phyloP scores from a whole-genome alignment of 2,113 vertebrate genomes.

The Cairina moschata region DNA sequence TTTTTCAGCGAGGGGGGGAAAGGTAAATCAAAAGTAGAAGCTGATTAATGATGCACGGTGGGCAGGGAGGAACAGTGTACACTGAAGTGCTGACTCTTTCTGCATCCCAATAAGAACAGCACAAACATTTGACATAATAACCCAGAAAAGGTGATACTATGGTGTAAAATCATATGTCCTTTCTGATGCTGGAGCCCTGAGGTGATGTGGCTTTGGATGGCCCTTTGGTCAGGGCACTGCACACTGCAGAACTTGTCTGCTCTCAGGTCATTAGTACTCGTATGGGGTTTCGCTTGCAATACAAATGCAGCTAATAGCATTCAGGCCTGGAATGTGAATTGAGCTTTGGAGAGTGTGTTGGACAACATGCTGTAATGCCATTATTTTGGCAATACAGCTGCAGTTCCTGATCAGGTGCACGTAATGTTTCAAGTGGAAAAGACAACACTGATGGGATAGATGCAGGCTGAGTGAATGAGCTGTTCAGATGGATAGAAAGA shows the following conservation, averaged over 20 bases:
- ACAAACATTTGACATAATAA: not conserved
- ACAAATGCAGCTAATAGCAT: not conserved
- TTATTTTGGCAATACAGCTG: not conserved
- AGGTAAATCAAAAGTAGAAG: not conserved
- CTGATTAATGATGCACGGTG: not conserved
- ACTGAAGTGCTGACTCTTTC: not conserved
- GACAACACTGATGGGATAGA: not conserved
- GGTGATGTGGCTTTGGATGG: not conserved
- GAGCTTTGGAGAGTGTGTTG: not conserved
- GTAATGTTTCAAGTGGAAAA: not conserved
- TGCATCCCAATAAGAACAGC: not conserved
- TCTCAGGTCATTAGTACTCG: not conserved
- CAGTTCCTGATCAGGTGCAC: not conserved
- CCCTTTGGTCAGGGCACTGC: not conserved
- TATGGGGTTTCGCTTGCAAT: fast-evolving
- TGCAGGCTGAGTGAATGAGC: not conserved
- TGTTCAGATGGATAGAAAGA: not conserved
- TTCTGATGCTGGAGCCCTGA: not conserved
- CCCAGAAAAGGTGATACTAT: not conserved
- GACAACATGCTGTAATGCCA: not conserved
- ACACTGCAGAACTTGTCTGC: not conserved
- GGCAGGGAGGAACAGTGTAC: not conserved
- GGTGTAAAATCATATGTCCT: not conserved
- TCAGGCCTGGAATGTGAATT: fast-evolving
- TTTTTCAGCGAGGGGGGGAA: not conserved